A percentile compares a stretch with the other conserved stretches of the same genome.
Conservation (phyloP, 1,140 invertebrate species). For the Drosophila takahashii region DNA sequence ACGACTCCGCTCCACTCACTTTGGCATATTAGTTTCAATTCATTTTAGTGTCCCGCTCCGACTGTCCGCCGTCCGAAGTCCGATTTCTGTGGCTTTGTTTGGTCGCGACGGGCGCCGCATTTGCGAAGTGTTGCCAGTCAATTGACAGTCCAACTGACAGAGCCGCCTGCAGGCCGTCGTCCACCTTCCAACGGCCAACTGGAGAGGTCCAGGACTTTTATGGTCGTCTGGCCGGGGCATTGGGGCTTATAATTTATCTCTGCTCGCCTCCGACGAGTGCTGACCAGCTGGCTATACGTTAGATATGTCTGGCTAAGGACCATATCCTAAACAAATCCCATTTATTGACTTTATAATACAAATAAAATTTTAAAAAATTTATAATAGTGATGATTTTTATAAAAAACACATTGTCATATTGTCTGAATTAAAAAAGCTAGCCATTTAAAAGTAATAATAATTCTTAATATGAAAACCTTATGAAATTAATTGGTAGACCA, state of each 20-base stretch:
- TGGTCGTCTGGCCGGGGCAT: slow-evolving; percentile 58
- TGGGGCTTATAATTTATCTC: slow-evolving; percentile 77
- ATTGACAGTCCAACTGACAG: slow-evolving; percentile 81
- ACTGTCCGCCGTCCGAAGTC: slow-evolving; percentile 53
- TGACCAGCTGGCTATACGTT: slow-evolving; percentile 10
- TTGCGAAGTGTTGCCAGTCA: slow-evolving; percentile 76
- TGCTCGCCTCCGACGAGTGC: slow-evolving; percentile 30
- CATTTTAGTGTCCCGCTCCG: slow-evolving; percentile 74
- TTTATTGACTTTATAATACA: background rate
- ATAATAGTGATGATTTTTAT: too few relatives aligned
- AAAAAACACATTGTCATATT: too few relatives aligned
- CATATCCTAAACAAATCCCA: background rate
- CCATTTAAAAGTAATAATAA: too few relatives aligned
- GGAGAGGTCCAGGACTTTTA: slow-evolving; percentile 70
- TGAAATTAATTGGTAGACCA: too few relatives aligned
- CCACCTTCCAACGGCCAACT: slow-evolving; percentile 8
- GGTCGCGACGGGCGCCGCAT: slow-evolving; percentile 55
- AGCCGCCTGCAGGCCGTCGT: slow-evolving; percentile 72
- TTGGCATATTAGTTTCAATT: slow-evolving; percentile 84
- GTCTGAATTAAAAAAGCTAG: too few relatives aligned
- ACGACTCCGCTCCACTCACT: slow-evolving; percentile 66
- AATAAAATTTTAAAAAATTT: too few relatives aligned
- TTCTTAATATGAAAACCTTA: too few relatives aligned
- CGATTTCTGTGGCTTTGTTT: slow-evolving; percentile 76
- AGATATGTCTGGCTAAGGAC: slow-evolving; percentile 18